Evolutionary conservation across 2,797 vertebrate genomes (phyloP), one percentile per base, ranked within the genome.

Genomic region (Takifugu ocellatus): DNA sequence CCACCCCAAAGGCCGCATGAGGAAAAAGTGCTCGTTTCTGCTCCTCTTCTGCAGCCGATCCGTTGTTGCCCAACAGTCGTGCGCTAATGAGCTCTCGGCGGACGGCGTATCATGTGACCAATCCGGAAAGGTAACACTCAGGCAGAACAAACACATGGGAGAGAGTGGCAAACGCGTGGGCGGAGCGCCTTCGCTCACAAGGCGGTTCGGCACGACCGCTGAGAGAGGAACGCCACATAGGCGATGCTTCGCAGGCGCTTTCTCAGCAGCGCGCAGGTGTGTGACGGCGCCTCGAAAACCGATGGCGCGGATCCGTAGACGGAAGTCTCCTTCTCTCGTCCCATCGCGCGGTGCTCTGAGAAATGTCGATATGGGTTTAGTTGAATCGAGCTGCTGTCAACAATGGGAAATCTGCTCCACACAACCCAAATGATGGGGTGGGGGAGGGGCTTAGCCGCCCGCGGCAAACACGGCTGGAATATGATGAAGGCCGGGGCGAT

Each of bases 51-150:
- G 11, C 54, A 55, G 70, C 66, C 70, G 65, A 74, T 68, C 65
- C 57, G 74, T 75, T 75, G 68, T 81, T 81, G 71, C 51, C 59
- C 69, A 63, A 43, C 61, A 14, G 55, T 56, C 55, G 66, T 60
- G 63, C 74, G 75, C 75, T 88, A 88, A 88, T 86, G 82, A 90
- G 84, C 77, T 84, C 87, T 84, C 84, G 0, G 78, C 49, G 79
- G 85, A 82, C 59, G n/a, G 24, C 60, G 3, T 70, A 60, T 84
- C 85, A 86, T 68, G 78, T 87, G 85, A 83, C 84, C 75, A 62
- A 69, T 57, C 16, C 63, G 76, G 81, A 82, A 75, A 87, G 82
- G 85, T 84, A 82, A 85, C 66, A 75, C 81, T 81, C 83, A 86
- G 71, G 78, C 73, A 84, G 83, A 75, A 21, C 21, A 49, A 61